phyloP scores from a whole-genome alignment of 2,888 invertebrate genomes.

The Leptinotarsa peninsularis region DNA sequence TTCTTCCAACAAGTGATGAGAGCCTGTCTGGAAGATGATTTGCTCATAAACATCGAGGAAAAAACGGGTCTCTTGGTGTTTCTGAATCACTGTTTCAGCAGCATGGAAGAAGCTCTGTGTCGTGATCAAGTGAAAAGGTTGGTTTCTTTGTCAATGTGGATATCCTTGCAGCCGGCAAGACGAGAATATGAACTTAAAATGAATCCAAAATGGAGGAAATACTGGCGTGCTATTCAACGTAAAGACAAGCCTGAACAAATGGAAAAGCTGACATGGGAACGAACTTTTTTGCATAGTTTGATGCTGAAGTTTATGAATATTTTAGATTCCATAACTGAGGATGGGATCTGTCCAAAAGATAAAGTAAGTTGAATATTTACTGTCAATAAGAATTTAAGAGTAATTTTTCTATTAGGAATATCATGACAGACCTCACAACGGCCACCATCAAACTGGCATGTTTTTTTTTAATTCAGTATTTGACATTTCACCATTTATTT shows the following conservation, averaged over 20 bases:
- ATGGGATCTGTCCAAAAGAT: constrained; percentile 72
- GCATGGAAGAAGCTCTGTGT: constrained; percentile 95
- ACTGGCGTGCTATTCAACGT: constrained; percentile 90
- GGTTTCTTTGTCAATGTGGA: constrained; percentile 95
- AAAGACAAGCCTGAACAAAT: constrained; percentile 80
- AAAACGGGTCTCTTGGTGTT: constrained; percentile 91
- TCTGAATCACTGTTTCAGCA: constrained; percentile 96
- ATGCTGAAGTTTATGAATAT: constrained; percentile 89
- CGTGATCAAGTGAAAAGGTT: constrained; percentile 89
- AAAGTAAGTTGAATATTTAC: constrained; percentile 66
- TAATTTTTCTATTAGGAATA: too few relatives aligned
- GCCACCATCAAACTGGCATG: too few relatives aligned
- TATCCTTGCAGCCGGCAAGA: constrained; percentile 84
- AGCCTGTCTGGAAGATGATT: constrained; percentile 76
- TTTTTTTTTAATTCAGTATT: too few relatives aligned
- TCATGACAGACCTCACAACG: too few relatives aligned
- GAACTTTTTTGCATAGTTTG: constrained; percentile 85
- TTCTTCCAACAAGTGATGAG: constrained; percentile 87
- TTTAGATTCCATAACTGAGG: constrained; percentile 79
- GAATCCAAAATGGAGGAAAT: constrained; percentile 91
- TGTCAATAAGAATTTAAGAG: too few relatives aligned
- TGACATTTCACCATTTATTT: too few relatives aligned
- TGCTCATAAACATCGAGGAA: constrained; percentile 73
- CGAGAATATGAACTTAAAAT: constrained; percentile 88
- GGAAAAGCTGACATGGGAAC: constrained; percentile 84